Percentiles rank a stretch among this genome's conserved stretches.
These are phyloP conservation scores for Tetramorium bicarinatum DNA, from an alignment of 2,888 invertebrate genomes.

Conservation along the genomic window DNA sequence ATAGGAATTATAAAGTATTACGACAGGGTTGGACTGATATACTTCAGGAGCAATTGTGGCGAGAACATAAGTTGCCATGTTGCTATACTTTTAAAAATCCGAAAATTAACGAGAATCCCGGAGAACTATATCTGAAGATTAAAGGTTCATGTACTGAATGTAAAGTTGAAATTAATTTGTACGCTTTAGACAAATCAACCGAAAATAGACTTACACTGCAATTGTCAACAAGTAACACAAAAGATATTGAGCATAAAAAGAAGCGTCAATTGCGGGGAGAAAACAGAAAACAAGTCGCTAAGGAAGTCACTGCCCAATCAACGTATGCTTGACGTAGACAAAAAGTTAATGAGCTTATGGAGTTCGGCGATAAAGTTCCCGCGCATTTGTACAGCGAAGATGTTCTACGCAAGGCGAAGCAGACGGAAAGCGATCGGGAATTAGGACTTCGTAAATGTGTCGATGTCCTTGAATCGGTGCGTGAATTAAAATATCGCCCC, in stretches of 20 bases:
- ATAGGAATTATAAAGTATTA: conserved; percentile 9
- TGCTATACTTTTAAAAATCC: background rate
- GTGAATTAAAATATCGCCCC: conserved; percentile 2
- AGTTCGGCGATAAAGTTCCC: background rate
- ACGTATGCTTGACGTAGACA: conserved; percentile 13
- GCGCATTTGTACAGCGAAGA: conserved; percentile 15
- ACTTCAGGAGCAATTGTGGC: conserved; percentile 2
- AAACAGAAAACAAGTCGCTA: background rate
- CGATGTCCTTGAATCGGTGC: background rate
- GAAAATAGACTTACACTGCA: background rate
- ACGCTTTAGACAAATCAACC: background rate
- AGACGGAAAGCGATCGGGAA: background rate
- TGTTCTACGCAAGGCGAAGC: conserved; percentile 8
- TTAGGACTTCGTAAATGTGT: background rate
- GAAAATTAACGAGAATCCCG: background rate
- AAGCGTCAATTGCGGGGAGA: background rate
- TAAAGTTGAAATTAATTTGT: background rate
- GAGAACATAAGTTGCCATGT: conserved; percentile 6
- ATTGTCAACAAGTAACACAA: background rate
- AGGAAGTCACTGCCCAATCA: background rate
- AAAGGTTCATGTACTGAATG: conserved; percentile 19
- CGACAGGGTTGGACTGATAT: background rate
- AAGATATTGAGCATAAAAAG: background rate
- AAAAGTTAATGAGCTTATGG: background rate
- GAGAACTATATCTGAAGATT: background rate